phyloP scores from a whole-genome alignment of 2,888 invertebrate species.

The Megaustenia siamemsis region DNA sequence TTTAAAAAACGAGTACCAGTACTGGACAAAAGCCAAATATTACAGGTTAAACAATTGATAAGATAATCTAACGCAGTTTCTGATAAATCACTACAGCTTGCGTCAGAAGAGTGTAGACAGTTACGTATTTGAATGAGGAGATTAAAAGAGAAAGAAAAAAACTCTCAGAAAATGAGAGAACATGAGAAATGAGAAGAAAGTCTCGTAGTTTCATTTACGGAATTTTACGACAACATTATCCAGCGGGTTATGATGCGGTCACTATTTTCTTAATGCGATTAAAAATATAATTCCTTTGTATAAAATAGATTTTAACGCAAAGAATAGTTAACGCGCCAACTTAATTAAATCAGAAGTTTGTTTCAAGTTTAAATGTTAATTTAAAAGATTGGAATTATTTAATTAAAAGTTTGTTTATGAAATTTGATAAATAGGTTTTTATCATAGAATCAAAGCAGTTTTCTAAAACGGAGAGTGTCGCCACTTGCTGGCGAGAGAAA shows the following conservation, averaged over 20 bases:
- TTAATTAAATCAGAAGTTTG: neutral
- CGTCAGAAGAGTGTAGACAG: too few relatives aligned
- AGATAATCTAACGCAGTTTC: too few relatives aligned
- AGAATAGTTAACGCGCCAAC: neutral
- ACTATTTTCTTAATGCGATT: constrained; percentile 37
- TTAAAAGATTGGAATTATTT: too few relatives aligned
- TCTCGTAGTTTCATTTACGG: constrained; percentile 37
- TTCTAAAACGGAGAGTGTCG: constrained; percentile 49
- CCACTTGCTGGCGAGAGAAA: constrained; percentile 42
- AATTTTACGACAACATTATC: constrained; percentile 24
- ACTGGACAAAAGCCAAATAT: too few relatives aligned
- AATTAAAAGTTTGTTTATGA: neutral
- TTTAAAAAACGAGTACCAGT: too few relatives aligned
- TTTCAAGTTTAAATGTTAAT: neutral
- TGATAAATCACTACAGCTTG: too few relatives aligned
- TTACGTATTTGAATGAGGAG: too few relatives aligned
- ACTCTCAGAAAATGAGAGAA: too few relatives aligned
- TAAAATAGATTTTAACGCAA: neutral
- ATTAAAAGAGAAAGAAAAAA: too few relatives aligned
- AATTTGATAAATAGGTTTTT: neutral
- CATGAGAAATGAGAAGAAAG: too few relatives aligned
- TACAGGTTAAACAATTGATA: too few relatives aligned
- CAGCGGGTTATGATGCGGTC: constrained; percentile 49
- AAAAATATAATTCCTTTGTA: constrained; percentile 23
- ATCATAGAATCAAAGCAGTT: constrained; percentile 38